Evolutionary conservation across 2,797 vertebrate species (phyloP), one percentile per base, ranked within the genome.

Genomic region (Distichodus sexfasciatus): DNA sequence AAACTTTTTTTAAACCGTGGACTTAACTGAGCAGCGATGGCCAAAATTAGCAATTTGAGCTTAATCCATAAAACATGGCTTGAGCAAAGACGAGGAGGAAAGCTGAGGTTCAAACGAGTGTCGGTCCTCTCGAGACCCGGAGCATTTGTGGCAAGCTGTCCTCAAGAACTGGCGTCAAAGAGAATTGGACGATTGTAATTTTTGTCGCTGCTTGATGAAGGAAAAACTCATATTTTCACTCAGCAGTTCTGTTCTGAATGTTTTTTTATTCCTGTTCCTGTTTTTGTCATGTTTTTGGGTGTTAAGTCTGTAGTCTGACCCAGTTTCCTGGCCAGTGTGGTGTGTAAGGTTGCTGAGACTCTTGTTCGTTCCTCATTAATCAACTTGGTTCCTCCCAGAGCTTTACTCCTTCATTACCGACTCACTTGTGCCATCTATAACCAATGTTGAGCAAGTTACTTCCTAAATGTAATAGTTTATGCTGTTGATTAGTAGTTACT

Each of bases 331-430:
- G 73, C 75, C 81, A 83, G 81, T 67, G 77, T 83, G 81, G 83
- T 72, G 63, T 76, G 26, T 66, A 62, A 72, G 78, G 70, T 82
- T 81, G 65, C 6, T 63, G 57, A 75, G 79, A 82, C 80, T 83
- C 77, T 61, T 71, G 79, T 88, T 83, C 73, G 76, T 77, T 87
- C 76, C 76, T 78, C 72, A 67, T 69, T 77, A 84, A 87, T 87
- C 81, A 83, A 84, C 80, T 86, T 81, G 78, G 71, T 79, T 86
- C 68, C 84, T 84, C 75, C 70, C 58, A 41, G 76, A 74, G 79
- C 47, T 69, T 86, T 85, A 77, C 84, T 82, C 87, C 87, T 85
- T 87, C 81, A 84, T 84, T 81, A 87, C 82, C 83, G 84, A 79
- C 84, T 83, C 82, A 84, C 79, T 82, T 85, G 79, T 74, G 78